phyloP scores from a whole-genome alignment of 1,140 invertebrate species.

The Rhagoletis pomonella region DNA sequence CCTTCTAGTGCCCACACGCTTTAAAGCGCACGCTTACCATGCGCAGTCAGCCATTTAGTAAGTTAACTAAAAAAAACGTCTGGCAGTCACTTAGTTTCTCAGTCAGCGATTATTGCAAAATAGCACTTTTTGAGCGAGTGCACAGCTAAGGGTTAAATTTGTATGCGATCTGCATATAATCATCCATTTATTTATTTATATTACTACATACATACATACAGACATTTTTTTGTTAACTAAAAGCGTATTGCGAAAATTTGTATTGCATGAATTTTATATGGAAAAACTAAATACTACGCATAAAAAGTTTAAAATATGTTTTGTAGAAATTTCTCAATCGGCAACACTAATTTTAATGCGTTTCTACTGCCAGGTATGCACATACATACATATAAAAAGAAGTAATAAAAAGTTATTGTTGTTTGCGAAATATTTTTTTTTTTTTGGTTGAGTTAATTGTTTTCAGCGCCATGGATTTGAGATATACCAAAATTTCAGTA shows the following conservation, averaged over 20 bases:
- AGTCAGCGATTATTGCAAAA: constrained; percentile 34
- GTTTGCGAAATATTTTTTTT: constrained; percentile 8
- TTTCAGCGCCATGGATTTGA: too few species aligned
- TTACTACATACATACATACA: neutral
- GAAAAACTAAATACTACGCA: constrained; percentile 5
- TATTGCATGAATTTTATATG: constrained; percentile 18
- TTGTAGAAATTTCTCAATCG: constrained; percentile 2
- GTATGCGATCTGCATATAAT: constrained; percentile 44
- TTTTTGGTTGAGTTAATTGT: too few species aligned
- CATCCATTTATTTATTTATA: neutral
- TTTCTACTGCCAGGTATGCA: neutral
- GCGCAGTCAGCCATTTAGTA: neutral
- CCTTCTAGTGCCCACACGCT: neutral
- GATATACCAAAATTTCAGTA: neutral
- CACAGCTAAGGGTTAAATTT: constrained; percentile 46
- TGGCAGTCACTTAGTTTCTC: neutral
- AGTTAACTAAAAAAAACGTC: neutral
- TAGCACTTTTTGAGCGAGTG: constrained; percentile 12
- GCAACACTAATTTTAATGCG: neutral
- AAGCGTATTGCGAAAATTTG: constrained; percentile 28
- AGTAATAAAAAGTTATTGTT: neutral
- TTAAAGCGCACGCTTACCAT: neutral
- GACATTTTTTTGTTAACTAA: neutral
- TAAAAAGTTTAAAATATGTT: constrained; percentile 35
- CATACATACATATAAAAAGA: constrained; percentile 3